Evolutionary conservation across 2,888 invertebrate species (phyloP).

Genomic region (Sisyra terminalis): DNA sequence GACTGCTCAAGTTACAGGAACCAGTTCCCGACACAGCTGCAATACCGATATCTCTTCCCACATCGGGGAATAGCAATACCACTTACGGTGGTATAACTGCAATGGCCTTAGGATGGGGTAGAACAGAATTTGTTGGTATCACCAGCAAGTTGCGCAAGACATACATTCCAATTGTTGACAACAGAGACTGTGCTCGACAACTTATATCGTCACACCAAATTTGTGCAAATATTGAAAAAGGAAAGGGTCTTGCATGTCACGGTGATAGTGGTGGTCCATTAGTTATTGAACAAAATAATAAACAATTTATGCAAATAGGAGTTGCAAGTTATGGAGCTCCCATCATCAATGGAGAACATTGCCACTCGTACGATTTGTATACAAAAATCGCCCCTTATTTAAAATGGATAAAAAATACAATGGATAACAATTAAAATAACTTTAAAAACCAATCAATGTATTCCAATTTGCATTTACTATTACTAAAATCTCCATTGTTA

Average conservation of each 20-base stretch:
- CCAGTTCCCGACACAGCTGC: not conserved
- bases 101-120: conserved; percentile 1
- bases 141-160: not conserved
- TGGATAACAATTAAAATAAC: conserved; percentile 1
- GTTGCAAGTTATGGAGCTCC: conserved; percentile 3
- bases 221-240: conserved; percentile 1
- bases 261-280: conserved; percentile 4
- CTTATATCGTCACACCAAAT: conserved; percentile 1
- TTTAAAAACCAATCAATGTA: too few relatives aligned
- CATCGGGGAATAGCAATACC: not conserved
- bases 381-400: not conserved
- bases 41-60: not conserved
- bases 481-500: too few relatives aligned
- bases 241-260: not conserved
- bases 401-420: conserved; percentile 3
- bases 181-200: conserved; percentile 1
- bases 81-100: not conserved
- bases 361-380: conserved; percentile 3
- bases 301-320: conserved; percentile 2
- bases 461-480: too few relatives aligned
- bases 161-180: conserved; percentile 1
- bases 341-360: conserved; percentile 1
- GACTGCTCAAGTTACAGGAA: not conserved
- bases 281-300: not conserved
- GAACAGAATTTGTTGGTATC: conserved; percentile 3